phyloP scores from a whole-genome alignment of 2,113 vertebrate species.

The Boleophthalmus pectinirostris region DNA sequence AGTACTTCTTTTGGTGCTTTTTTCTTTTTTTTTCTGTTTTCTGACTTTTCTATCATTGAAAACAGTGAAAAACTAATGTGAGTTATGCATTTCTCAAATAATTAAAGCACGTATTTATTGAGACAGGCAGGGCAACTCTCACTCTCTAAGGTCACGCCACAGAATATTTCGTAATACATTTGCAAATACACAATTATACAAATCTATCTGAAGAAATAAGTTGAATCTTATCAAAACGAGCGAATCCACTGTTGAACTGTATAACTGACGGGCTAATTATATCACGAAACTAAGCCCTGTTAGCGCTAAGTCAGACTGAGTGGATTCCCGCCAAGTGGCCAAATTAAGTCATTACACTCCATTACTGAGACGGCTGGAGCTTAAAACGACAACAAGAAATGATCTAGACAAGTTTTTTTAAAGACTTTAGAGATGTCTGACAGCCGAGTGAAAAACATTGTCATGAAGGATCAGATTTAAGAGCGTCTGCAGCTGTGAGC shows the following conservation, averaged over 20 bases:
- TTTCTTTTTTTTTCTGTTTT: too few relatives aligned
- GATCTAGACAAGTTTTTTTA: not conserved
- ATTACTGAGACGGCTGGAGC: not conserved
- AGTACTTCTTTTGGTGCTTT: too few relatives aligned
- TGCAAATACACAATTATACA: too few relatives aligned
- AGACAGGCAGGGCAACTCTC: too few relatives aligned
- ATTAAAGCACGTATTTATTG: too few relatives aligned
- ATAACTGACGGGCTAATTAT: slow-evolving; percentile 2
- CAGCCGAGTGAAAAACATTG: not conserved
- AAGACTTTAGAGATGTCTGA: not conserved
- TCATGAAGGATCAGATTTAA: slow-evolving; percentile 4
- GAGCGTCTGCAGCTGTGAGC: not conserved
- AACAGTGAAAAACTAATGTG: too few relatives aligned
- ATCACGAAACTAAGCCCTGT: slow-evolving; percentile 11
- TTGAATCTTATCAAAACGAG: too few relatives aligned
- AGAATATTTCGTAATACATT: too few relatives aligned
- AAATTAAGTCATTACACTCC: not conserved
- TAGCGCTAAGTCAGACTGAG: not conserved
- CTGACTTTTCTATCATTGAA: too few relatives aligned
- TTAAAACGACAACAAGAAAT: not conserved
- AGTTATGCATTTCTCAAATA: too few relatives aligned
- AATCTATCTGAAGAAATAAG: too few relatives aligned
- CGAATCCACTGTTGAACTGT: not conserved
- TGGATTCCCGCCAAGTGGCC: slow-evolving; percentile 1
- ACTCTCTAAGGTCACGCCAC: too few relatives aligned